Percentiles rank a stretch among this genome's conserved stretches.
Evolutionary conservation across 2,888 invertebrate genomes (phyloP).

Genomic region (Ellobium chinense): DNA sequence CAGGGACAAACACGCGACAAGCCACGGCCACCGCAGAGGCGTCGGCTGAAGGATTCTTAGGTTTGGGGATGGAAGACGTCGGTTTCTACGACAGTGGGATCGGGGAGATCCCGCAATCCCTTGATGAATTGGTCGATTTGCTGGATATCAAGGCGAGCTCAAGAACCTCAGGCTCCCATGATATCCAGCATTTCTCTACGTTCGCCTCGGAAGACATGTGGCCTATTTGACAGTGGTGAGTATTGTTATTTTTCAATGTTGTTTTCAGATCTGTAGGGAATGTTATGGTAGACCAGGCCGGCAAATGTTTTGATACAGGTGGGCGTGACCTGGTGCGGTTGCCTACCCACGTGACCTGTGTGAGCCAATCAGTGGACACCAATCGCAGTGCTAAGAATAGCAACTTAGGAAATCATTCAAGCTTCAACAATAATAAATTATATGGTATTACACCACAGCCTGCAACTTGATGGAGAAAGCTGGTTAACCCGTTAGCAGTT

Average conservation of each 20-base stretch:
- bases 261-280: not conserved
- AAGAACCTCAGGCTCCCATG: constrained; percentile 51
- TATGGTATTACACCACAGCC: constrained; percentile 23
- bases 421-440: not conserved
- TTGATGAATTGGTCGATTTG: constrained; percentile 69
- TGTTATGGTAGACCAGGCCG: not conserved
- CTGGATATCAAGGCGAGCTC: constrained; percentile 63
- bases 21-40: constrained; percentile 33
- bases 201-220: constrained; percentile 72
- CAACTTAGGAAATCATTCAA: constrained; percentile 9
- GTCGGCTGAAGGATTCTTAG: constrained; percentile 4
- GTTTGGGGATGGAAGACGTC: constrained; percentile 35
- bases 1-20: not conserved
- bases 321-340: not conserved
- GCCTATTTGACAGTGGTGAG: constrained; percentile 74
- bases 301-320: not conserved
- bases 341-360: not conserved
- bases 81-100: constrained; percentile 31
- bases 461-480: no score
- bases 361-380: not conserved
- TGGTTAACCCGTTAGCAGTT: not conserved
- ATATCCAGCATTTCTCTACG: constrained; percentile 67
- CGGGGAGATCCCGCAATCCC: constrained; percentile 59
- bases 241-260: not conserved
- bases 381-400: not conserved